phyloP scores from a whole-genome alignment of 2,113 vertebrate genomes.

The Hemiscyllium ocellatum region DNA sequence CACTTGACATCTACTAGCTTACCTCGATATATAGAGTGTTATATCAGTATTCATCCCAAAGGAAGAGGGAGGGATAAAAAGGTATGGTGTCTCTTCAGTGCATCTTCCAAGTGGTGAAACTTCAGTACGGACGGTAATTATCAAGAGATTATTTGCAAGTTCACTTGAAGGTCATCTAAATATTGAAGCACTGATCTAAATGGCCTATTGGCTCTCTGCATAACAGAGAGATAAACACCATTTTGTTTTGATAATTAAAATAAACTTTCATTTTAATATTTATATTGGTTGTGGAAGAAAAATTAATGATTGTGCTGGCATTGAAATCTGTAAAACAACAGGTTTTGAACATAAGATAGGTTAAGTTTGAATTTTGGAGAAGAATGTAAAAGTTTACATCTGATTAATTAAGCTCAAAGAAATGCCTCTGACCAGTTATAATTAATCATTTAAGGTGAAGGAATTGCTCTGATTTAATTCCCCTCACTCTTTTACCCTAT shows the following conservation, averaged over 20 bases:
- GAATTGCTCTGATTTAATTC: not conserved
- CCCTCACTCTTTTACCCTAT: not conserved
- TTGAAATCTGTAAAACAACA: not conserved
- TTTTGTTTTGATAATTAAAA: not conserved
- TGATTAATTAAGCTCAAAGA: not conserved
- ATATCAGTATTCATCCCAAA: not conserved
- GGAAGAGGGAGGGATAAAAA: not conserved
- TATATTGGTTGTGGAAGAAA: not conserved
- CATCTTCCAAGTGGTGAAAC: not conserved
- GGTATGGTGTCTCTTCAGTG: not conserved
- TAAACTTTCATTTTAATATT: not conserved
- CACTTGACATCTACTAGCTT: not conserved
- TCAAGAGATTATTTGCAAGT: not conserved
- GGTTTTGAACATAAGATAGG: not conserved
- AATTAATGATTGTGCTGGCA: not conserved
- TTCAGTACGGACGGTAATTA: not conserved
- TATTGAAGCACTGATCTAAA: not conserved
- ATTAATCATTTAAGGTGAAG: not conserved
- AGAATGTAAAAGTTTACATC: not conserved
- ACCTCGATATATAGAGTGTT: not conserved
- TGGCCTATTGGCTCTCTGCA: not conserved
- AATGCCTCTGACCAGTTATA: not conserved
- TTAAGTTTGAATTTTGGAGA: not conserved
- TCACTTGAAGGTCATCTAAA: slow-evolving; percentile 17
- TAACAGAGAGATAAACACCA: not conserved